Evolutionary conservation across 2,888 invertebrate species (phyloP).

Genomic region (Agrochola circellaris): DNA sequence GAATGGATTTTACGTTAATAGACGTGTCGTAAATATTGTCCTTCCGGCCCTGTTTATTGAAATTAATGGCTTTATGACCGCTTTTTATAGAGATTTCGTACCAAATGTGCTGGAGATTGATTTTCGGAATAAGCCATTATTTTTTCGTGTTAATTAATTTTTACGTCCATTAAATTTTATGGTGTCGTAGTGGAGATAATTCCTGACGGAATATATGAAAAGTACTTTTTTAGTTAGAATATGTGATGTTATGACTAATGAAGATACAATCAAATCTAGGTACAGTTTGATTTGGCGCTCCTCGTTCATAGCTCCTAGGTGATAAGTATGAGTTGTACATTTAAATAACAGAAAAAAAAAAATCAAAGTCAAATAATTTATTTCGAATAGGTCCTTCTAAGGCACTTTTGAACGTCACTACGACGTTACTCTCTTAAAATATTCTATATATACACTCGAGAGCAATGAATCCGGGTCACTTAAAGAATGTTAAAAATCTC

Average conservation of each 20-base stretch:
- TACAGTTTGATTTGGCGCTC: too few species aligned
- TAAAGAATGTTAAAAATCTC: too few species aligned
- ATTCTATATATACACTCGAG: too few species aligned
- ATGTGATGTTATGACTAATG: background rate
- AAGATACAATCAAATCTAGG: background rate
- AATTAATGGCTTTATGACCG: constrained; percentile 52
- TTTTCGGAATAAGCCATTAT: constrained; percentile 41
- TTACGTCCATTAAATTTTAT: background rate
- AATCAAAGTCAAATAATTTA: too few species aligned
- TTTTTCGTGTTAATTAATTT: constrained; percentile 25
- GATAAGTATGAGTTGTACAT: too few species aligned
- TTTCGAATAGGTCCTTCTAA: too few species aligned
- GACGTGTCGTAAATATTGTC: constrained; percentile 58
- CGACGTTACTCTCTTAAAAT: too few species aligned
- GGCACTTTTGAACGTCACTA: too few species aligned
- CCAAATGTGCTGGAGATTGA: constrained; percentile 43
- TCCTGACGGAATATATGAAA: background rate
- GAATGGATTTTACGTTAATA: constrained; percentile 44
- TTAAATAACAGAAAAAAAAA: too few species aligned
- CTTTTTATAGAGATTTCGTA: constrained; percentile 48
- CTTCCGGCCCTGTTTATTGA: constrained; percentile 54
- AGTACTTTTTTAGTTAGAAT: too few species aligned
- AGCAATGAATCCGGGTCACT: too few species aligned
- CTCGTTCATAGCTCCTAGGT: background rate
- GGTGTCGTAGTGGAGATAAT: background rate